A percentile compares a stretch with the other conserved stretches of the same genome.
Evolutionary conservation across 2,797 vertebrate genomes (phyloP).

Genomic region (Acropternis orthonyx): DNA sequence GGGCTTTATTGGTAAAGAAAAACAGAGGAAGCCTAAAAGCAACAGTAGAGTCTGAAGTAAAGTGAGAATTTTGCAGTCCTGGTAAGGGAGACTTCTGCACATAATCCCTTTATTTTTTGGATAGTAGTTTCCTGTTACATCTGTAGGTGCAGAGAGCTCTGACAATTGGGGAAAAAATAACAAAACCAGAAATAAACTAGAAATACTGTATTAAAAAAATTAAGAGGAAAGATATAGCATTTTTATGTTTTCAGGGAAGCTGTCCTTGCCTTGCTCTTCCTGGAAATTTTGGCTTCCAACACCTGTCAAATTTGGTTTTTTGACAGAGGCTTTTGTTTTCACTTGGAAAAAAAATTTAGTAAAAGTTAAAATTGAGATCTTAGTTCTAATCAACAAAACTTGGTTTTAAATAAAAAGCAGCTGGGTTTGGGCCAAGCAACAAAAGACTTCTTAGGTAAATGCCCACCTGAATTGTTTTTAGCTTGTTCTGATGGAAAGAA

Average conservation of each 20-base stretch:
- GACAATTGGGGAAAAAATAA: neutral
- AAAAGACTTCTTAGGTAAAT: neutral
- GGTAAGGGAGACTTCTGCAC: neutral
- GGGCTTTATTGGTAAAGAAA: neutral
- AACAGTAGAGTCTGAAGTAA: neutral
- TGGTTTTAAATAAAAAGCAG: neutral
- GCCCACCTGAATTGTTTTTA: neutral
- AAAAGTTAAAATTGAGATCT: neutral
- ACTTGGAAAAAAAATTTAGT: neutral
- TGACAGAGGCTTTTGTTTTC: neutral
- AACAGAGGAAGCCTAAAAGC: neutral
- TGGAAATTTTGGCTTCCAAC: neutral
- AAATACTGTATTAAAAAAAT: neutral
- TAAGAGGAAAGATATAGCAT: neutral
- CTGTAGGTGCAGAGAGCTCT: neutral
- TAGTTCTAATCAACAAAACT: neutral
- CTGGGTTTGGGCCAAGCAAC: neutral
- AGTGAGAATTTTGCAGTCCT: neutral
- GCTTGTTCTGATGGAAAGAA: neutral
- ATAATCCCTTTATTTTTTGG: accelerated
- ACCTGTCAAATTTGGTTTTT: neutral
- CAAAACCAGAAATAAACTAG: neutral
- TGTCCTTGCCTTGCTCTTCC: neutral
- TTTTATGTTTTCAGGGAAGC: neutral
- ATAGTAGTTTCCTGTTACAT: neutral